These are phyloP conservation scores for Morinoia aosen DNA, from an alignment of 2,888 invertebrate genomes.

Conservation along the genomic window DNA sequence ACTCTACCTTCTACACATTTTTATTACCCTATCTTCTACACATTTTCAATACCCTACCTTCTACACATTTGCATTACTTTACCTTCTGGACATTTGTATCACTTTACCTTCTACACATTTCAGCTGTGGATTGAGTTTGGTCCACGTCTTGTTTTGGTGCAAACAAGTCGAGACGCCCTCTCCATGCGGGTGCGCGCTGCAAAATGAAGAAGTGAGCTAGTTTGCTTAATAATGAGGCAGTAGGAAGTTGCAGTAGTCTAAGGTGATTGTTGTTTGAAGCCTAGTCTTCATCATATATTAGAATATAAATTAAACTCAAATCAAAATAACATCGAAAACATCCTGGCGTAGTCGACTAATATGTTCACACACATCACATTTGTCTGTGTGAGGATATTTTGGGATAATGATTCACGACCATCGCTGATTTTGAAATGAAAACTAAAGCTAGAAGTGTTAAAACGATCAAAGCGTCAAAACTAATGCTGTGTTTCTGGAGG, in stretches of 20 bases:
- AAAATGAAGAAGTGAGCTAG: neutral
- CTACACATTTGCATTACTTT: no score
- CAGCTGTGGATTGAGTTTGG: neutral
- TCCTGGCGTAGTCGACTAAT: neutral
- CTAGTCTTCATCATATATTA: neutral
- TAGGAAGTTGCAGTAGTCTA: neutral
- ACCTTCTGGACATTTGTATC: neutral
- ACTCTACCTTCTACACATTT: no score
- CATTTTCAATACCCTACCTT: no score
- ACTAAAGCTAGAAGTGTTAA: neutral
- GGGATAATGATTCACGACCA: neutral
- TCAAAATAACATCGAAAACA: neutral
- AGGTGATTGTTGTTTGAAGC: neutral
- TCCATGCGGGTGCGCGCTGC: conserved; percentile 21
- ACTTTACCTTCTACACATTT: neutral
- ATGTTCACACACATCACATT: neutral
- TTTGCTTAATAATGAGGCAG: neutral
- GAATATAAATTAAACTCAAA: neutral
- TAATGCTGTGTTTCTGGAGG: neutral
- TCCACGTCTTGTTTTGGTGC: neutral
- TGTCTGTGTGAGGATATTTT: neutral
- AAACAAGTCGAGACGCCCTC: neutral
- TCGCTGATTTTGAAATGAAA: neutral
- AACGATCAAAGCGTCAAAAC: neutral
- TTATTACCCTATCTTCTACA: no score